These are phyloP conservation scores for Agonopterix arenella DNA, from an alignment of 2,888 invertebrate species.

Conservation along the genomic window DNA sequence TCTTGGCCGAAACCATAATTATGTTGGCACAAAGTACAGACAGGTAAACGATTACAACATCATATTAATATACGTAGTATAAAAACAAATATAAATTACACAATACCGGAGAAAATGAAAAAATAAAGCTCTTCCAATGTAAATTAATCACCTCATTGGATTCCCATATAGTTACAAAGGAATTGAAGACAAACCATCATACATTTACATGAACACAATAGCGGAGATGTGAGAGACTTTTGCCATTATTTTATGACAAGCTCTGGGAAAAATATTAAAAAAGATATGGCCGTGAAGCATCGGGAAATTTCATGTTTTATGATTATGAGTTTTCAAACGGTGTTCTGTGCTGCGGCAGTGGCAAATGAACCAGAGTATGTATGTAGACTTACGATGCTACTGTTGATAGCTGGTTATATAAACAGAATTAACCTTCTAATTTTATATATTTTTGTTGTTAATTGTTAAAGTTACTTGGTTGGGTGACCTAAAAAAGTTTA, in stretches of 20 bases:
- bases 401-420: background rate
- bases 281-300: conserved; percentile 1
- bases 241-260: conserved; percentile 26
- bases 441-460: background rate
- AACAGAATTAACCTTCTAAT: background rate
- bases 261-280: conserved; percentile 20
- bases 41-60: no score
- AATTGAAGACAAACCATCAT: conserved; percentile 19
- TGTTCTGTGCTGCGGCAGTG: background rate
- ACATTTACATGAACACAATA: conserved; percentile 34
- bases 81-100: no score
- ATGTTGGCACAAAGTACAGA: no score
- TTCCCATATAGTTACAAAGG: conserved; percentile 15
- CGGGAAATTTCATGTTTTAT: conserved; percentile 5
- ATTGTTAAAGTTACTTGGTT: background rate
- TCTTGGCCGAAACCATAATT: no score
- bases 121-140: no score
- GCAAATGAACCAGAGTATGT: background rate
- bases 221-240: conserved; percentile 34
- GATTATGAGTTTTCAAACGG: conserved; percentile 8
- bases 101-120: no score
- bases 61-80: no score
- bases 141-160: background rate
- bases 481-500: no score
- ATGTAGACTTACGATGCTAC: background rate